Evolutionary conservation across 2,888 invertebrate species (phyloP).

Genomic region (Liopterus haemorrhoidalis): DNA sequence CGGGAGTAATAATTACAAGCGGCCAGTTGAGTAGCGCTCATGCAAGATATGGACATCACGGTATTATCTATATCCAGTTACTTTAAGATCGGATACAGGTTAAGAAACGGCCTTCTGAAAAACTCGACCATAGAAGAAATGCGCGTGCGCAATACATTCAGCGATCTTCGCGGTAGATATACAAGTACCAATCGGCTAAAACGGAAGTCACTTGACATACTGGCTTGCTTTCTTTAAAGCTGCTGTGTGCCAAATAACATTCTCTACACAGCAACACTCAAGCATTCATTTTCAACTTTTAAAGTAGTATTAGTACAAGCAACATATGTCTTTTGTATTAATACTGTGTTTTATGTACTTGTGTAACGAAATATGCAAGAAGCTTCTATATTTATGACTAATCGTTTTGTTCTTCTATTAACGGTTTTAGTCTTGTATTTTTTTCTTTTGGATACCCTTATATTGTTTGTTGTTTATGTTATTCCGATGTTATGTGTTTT

Average conservation of each 20-base stretch:
- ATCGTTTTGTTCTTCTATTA: no score
- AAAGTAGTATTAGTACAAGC: constrained; percentile 1
- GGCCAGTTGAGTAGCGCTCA: no score
- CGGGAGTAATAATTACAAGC: no score
- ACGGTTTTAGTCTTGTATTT: no score
- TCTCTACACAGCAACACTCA: constrained; percentile 18
- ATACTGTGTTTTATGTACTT: no score
- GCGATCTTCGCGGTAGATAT: neutral
- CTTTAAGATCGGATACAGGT: constrained; percentile 6
- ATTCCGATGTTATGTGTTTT: no score
- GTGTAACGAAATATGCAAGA: no score
- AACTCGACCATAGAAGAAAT: constrained; percentile 16
- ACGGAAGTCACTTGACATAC: constrained; percentile 47
- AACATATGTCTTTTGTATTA: neutral
- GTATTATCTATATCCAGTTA: neutral
- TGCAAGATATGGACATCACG: constrained; percentile 1
- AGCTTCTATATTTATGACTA: no score
- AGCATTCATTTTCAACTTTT: constrained; percentile 9
- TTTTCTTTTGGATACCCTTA: no score
- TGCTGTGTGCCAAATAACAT: constrained; percentile 45
- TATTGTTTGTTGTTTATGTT: no score
- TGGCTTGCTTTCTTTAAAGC: constrained; percentile 49
- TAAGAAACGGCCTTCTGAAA: constrained; percentile 23
- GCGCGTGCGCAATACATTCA: constrained; percentile 13
- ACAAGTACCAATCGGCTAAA: constrained; percentile 16